A percentile compares a stretch with the other conserved stretches of the same genome.
phyloP scores from a whole-genome alignment of 2,797 vertebrate genomes.

The Leptatherina wallacei region DNA sequence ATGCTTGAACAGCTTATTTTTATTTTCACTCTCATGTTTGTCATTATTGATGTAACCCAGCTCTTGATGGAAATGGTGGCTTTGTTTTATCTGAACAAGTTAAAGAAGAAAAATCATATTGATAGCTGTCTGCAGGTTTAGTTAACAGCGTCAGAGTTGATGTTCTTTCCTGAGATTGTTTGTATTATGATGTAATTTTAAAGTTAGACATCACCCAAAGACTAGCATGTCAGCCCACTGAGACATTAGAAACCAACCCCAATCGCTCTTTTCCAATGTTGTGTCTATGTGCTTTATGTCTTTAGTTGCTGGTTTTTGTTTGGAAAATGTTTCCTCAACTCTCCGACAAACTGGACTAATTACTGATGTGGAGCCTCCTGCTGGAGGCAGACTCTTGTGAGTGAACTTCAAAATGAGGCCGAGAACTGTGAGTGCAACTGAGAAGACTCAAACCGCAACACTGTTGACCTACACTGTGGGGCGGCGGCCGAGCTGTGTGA shows the following conservation, averaged over 20 bases:
- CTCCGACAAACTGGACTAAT: slow-evolving; percentile 48
- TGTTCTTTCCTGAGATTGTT: slow-evolving; percentile 41
- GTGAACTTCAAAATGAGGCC: slow-evolving; percentile 51
- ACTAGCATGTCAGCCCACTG: slow-evolving; percentile 59
- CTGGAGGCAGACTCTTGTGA: slow-evolving; percentile 53
- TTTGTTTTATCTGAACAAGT: slow-evolving; percentile 47
- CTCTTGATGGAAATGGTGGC: slow-evolving; percentile 53
- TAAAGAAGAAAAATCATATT: slow-evolving; percentile 32
- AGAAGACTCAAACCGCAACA: slow-evolving; percentile 81
- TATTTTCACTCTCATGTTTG: slow-evolving; percentile 42
- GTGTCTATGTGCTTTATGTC: slow-evolving; percentile 64
- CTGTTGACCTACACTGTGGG: slow-evolving; percentile 87
- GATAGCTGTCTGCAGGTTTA: slow-evolving; percentile 47
- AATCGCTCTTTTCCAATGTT: slow-evolving; percentile 47
- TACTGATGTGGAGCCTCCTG: slow-evolving; percentile 45
- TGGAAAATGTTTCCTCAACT: slow-evolving; percentile 47
- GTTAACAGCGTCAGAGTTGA: slow-evolving; percentile 45
- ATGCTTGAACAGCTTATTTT: slow-evolving; percentile 38
- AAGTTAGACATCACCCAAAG: slow-evolving; percentile 58
- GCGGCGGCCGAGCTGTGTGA: slow-evolving; percentile 56
- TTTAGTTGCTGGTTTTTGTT: slow-evolving; percentile 49
- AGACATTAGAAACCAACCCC: slow-evolving; percentile 55
- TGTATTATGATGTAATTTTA: slow-evolving; percentile 45
- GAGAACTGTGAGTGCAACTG: slow-evolving; percentile 65
- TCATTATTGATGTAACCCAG: slow-evolving; percentile 49